Evolutionary conservation across 2,888 invertebrate genomes (phyloP).

Genomic region (Hemithea aestivaria): DNA sequence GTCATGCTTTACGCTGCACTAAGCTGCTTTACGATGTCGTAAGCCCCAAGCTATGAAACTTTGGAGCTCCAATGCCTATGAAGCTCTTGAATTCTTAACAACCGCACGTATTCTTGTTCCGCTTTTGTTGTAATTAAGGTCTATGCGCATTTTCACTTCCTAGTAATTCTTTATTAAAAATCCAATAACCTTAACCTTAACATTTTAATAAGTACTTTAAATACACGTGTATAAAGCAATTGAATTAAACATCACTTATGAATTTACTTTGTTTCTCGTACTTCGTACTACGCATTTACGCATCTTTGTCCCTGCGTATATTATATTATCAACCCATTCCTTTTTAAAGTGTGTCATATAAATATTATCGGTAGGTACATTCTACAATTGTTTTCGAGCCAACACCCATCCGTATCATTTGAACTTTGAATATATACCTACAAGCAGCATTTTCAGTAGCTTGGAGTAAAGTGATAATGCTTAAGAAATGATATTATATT

Average conservation of each 20-base stretch:
- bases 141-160: constrained; percentile 23
- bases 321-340: not conserved
- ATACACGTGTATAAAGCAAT: not conserved
- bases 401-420: not conserved
- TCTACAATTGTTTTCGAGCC: not conserved
- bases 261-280: no score
- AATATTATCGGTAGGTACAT: not conserved
- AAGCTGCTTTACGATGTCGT: constrained; percentile 43
- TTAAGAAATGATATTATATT: constrained; percentile 28
- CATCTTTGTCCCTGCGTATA: no score
- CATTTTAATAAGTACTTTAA: not conserved
- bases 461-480: constrained; percentile 27
- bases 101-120: constrained; percentile 34
- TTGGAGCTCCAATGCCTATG: constrained; percentile 42
- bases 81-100: constrained; percentile 60
- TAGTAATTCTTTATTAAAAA: constrained; percentile 8
- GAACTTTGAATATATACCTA: constrained; percentile 4
- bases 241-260: no score
- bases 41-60: constrained; percentile 49
- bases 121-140: constrained; percentile 30
- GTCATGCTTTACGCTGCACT: no score
- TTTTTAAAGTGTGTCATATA: constrained; percentile 7
- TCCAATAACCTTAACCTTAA: constrained; percentile 18
- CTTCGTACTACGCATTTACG: not conserved
- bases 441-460: constrained; percentile 4